A percentile compares a stretch with the other conserved stretches of the same genome.
These are phyloP conservation scores for Aphodius sticticus DNA, from an alignment of 2,888 invertebrate species.

Conservation along the genomic window DNA sequence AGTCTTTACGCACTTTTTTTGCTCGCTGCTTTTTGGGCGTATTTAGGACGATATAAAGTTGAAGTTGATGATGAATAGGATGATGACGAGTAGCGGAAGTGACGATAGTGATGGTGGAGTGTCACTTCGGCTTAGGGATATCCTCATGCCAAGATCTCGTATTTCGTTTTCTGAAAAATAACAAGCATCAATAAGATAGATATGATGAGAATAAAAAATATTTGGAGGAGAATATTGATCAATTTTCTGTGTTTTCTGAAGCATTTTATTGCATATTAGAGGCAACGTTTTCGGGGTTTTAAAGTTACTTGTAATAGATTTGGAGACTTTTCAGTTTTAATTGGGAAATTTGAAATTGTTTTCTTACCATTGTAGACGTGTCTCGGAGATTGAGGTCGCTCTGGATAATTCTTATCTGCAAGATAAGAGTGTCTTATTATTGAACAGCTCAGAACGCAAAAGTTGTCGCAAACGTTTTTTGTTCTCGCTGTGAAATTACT, in stretches of 20 bases:
- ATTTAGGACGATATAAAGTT: neutral
- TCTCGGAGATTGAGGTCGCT: slow-evolving; percentile 54
- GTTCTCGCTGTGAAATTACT: too few relatives aligned
- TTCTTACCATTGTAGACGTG: slow-evolving; percentile 53
- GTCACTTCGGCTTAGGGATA: slow-evolving; percentile 42
- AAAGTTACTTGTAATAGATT: neutral
- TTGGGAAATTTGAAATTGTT: neutral
- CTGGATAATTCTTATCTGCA: slow-evolving; percentile 56
- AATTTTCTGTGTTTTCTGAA: too few relatives aligned
- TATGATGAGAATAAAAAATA: too few relatives aligned
- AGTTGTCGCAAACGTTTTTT: too few relatives aligned
- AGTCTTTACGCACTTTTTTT: neutral
- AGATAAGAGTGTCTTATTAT: neutral
- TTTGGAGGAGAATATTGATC: too few relatives aligned
- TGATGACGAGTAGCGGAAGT: slow-evolving; percentile 4
- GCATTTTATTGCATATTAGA: slow-evolving; percentile 14
- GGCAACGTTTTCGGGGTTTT: neutral
- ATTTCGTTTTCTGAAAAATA: slow-evolving; percentile 54
- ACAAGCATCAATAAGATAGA: too few relatives aligned
- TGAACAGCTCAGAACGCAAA: too few relatives aligned
- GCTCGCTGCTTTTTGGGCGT: neutral
- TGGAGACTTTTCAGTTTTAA: neutral
- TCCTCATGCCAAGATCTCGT: slow-evolving; percentile 52
- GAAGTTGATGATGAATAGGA: slow-evolving; percentile 6
- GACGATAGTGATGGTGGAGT: slow-evolving; percentile 20